Evolutionary conservation across 2,113 vertebrate genomes (phyloP).

Genomic region (Psephotus haematonotus): DNA sequence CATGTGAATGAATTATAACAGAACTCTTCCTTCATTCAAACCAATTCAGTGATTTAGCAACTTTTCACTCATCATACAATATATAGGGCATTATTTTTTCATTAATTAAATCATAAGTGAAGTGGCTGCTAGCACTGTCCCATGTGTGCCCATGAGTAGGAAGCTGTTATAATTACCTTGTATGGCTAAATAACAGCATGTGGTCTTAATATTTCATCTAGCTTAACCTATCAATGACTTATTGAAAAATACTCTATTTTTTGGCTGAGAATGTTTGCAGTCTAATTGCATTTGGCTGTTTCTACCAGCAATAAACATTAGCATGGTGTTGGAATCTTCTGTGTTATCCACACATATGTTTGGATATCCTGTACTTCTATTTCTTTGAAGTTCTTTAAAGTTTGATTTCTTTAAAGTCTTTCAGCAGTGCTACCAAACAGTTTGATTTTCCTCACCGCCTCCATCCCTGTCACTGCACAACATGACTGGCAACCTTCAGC

Average conservation of each 20-base stretch:
- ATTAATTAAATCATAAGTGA: constrained; percentile 3
- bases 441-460: neutral
- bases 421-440: neutral
- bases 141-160: neutral
- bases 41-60: neutral
- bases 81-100: neutral
- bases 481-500: neutral
- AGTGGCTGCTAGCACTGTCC: constrained; percentile 10
- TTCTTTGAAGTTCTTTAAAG: neutral
- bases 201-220: neutral
- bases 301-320: neutral
- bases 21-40: neutral
- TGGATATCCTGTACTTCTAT: neutral
- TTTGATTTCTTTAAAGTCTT: neutral
- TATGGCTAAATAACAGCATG: neutral
- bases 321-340: neutral
- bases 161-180: constrained; percentile 48
- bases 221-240: neutral
- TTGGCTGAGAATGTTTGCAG: neutral
- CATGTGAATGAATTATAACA: neutral
- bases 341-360: neutral
- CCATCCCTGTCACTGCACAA: neutral
- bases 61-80: neutral
- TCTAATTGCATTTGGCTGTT: neutral
- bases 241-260: neutral